Evolutionary conservation across 1,140 invertebrate genomes (phyloP).

Genomic region (Tachypleus tridentatus): DNA sequence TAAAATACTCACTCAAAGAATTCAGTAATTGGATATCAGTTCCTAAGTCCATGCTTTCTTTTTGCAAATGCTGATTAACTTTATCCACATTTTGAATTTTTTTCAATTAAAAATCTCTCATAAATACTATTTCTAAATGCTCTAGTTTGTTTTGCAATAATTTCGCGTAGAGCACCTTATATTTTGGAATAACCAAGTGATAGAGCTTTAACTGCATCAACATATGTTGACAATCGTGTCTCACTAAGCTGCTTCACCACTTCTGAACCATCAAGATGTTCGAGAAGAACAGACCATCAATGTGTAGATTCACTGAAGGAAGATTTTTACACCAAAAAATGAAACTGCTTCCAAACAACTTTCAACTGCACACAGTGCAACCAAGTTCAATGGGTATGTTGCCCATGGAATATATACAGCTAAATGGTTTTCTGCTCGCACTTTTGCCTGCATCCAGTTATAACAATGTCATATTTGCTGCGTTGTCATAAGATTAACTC

Average conservation of each 20-base stretch:
- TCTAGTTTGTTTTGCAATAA: background rate
- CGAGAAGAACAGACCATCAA: background rate
- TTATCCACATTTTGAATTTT: background rate
- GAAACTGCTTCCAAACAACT: conserved; percentile 5
- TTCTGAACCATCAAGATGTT: background rate
- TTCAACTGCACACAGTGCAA: conserved; percentile 22
- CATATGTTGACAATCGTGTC: background rate
- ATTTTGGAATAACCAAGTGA: background rate
- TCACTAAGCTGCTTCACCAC: background rate
- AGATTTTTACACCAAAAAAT: background rate
- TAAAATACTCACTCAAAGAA: background rate
- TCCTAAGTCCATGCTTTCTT: background rate
- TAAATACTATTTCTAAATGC: background rate
- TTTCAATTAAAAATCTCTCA: background rate
- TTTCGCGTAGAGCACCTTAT: background rate
- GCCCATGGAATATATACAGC: conserved; percentile 29
- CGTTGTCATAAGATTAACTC: background rate
- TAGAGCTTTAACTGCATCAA: background rate
- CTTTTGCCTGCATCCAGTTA: background rate
- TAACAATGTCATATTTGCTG: background rate
- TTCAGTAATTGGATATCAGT: background rate
- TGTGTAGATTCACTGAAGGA: background rate
- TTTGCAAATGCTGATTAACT: background rate
- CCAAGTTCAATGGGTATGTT: conserved; percentile 29
- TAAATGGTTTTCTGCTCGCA: conserved; percentile 3